Conservation (phyloP, 2,888 invertebrate genomes). For the Hemithea aestivaria region DNA sequence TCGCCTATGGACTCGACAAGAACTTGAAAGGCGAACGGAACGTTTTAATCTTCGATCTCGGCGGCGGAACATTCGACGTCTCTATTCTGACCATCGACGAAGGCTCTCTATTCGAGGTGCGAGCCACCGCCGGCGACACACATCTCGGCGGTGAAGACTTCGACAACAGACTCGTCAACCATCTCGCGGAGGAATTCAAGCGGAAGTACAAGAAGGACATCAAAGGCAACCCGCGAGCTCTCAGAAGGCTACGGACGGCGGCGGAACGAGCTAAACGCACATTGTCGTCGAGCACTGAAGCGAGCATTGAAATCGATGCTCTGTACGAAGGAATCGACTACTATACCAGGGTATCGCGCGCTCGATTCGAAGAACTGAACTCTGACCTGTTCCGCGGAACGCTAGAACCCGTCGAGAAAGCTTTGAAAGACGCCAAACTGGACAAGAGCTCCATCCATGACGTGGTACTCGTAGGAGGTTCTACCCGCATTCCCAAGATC, state of each 20-base stretch:
- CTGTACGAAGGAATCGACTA: constrained; percentile 84
- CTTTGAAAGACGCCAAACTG: constrained; percentile 87
- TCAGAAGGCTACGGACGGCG: constrained; percentile 85
- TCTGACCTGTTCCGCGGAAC: constrained; percentile 86
- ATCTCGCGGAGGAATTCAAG: constrained; percentile 84
- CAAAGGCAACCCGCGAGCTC: constrained; percentile 80
- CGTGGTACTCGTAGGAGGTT: constrained; percentile 90
- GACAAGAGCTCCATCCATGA: constrained; percentile 88
- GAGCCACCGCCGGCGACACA: constrained; percentile 90
- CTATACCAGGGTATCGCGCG: constrained; percentile 84
- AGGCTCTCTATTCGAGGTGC: constrained; percentile 86
- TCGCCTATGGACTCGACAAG: constrained; percentile 85
- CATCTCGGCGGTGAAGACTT: constrained; percentile 89
- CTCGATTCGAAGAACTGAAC: constrained; percentile 87
- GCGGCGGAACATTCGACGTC: constrained; percentile 88
- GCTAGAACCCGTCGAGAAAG: constrained; percentile 87
- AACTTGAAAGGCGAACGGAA: constrained; percentile 82
- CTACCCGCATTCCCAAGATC: constrained; percentile 89
- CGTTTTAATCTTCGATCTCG: constrained; percentile 83
- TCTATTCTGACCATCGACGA: constrained; percentile 91
- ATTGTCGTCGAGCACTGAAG: constrained; percentile 86
- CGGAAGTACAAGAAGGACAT: constrained; percentile 85
- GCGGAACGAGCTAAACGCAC: constrained; percentile 89
- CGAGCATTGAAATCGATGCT: constrained; percentile 86
- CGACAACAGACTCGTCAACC: constrained; percentile 81